Evolutionary conservation across 2,888 invertebrate species (phyloP), one percentile per base, ranked within the genome.

Genomic region (Apamea anceps): DNA sequence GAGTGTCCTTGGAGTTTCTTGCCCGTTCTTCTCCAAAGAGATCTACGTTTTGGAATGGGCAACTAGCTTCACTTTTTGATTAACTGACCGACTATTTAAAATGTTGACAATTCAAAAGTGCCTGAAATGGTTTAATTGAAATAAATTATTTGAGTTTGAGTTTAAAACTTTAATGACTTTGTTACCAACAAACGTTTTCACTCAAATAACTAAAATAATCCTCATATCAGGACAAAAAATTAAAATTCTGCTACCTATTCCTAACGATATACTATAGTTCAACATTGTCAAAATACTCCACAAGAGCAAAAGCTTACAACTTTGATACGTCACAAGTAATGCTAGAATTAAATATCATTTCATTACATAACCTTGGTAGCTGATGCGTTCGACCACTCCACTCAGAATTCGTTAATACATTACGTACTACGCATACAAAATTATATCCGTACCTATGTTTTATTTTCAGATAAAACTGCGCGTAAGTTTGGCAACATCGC

Each of bases 401-500:
- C 37, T 32, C 8, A 8, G n/a, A 32, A 45, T 66, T 18, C 42
- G 13, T 65, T 42, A 45, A 80, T 54, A 54, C 45, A 28, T 42
- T 32, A 77, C 84, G 21, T 65, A 68, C 70, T 6, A 32, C 1
- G 71, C 73, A 70, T 86, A 86, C 72, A 72, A 75, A 48, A 86
- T 71, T 57, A 32, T 65, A 54, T 79, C 45, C n/a, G 54, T 15
- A n/a, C 5, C n/a, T 25, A 32, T 54, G 66, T 42, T 72, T 86
- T 82, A 83, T 86, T 82, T 63, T 83, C 5, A 25, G 10, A 28
- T n/a, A 60, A 65, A 67, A 67, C 62, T 48, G 62, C 15, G 18
- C 37, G 60, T 57, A 78, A 75, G 84, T 75, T 70, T 84, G 87
- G 87, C 84, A 85, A 87, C 84, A 21, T 25, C 85, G 87, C 84